Percentiles rank a stretch among this genome's conserved stretches.
Conservation (phyloP, 2,888 invertebrate genomes). For the Drosophila austrosaltans region DNA sequence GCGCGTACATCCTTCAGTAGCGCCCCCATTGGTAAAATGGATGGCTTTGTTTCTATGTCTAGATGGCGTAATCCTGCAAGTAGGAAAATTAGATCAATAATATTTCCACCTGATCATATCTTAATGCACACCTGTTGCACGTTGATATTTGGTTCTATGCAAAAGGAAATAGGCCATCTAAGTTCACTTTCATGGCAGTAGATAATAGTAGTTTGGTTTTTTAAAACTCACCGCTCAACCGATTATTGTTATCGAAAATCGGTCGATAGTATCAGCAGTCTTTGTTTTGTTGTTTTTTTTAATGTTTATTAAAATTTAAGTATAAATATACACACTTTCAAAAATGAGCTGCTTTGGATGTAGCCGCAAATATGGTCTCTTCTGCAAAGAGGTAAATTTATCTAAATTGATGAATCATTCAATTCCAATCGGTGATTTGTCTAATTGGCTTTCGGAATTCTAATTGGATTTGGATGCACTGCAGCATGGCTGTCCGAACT, state of each 20-base stretch:
- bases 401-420: background rate
- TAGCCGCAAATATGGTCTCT: conserved; percentile 88
- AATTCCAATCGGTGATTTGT: background rate
- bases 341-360: conserved; percentile 90
- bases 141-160: no score
- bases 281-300: background rate
- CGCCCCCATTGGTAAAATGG: background rate
- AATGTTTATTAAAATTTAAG: background rate
- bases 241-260: no score
- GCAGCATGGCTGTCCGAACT: conserved; percentile 92
- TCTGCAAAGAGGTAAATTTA: conserved; percentile 88
- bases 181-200: no score
- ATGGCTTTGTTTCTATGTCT: background rate
- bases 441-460: background rate
- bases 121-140: no score
- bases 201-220: no score
- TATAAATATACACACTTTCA: background rate
- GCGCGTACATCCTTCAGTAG: background rate
- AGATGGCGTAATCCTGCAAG: background rate
- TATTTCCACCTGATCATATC: no score
- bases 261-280: background rate
- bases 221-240: no score
- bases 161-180: no score
- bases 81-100: no score
- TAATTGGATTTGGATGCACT: conserved; percentile 5